These are phyloP conservation scores for Orientallactaga bullata DNA, from an alignment of 2,113 vertebrate genomes.

Conservation along the genomic window DNA sequence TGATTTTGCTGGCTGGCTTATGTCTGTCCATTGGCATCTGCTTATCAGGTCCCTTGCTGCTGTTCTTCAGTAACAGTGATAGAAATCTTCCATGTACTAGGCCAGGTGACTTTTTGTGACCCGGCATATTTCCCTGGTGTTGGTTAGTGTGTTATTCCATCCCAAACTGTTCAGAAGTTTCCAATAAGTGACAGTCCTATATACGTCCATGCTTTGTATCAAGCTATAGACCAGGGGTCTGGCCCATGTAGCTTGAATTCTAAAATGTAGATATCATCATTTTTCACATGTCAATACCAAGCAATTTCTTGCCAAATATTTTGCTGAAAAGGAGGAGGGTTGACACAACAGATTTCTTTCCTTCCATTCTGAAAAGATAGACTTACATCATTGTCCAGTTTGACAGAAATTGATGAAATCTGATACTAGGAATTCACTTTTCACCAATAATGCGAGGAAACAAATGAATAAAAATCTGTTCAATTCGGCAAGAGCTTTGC, in stretches of 20 bases:
- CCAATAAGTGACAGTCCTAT: neutral
- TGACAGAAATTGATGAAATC: conserved; percentile 71
- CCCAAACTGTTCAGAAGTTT: neutral
- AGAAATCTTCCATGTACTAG: neutral
- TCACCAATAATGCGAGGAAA: conserved; percentile 54
- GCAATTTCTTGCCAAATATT: conserved; percentile 2
- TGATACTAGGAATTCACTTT: conserved; percentile 63
- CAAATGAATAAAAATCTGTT: conserved; percentile 72
- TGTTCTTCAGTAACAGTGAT: neutral
- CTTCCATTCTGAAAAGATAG: conserved; percentile 46
- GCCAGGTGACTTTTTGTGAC: neutral
- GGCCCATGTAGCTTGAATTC: neutral
- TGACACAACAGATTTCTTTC: neutral
- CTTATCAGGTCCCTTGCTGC: neutral
- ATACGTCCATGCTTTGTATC: neutral
- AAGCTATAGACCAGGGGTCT: neutral
- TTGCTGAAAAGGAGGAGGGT: conserved; percentile 21
- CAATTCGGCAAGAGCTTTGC: conserved; percentile 56
- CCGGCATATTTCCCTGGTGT: neutral
- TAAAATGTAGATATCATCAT: conserved; percentile 23
- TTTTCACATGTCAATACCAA: conserved; percentile 48
- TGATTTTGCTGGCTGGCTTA: no score
- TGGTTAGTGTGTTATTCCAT: neutral
- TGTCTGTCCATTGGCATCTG: neutral
- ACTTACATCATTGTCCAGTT: conserved; percentile 35